A percentile compares a stretch with the other conserved stretches of the same genome.
These are phyloP conservation scores for Gobius niger DNA, from an alignment of 2,113 vertebrate species.

Conservation along the genomic window DNA sequence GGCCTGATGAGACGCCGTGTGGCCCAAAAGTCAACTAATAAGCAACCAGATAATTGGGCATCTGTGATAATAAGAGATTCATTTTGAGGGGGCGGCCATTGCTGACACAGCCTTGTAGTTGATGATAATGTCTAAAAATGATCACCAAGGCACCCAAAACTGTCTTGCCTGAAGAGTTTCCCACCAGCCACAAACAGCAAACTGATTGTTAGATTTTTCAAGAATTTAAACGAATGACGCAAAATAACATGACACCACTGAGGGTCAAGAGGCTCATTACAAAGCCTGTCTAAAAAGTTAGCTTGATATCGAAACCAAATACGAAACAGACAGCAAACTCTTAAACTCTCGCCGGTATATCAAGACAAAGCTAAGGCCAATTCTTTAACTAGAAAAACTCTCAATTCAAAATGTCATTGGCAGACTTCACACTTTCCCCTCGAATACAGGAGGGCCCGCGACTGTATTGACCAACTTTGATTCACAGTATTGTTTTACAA, in stretches of 20 bases:
- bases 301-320: background rate
- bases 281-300: background rate
- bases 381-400: background rate
- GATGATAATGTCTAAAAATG: constrained; percentile 60
- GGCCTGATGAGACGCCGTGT: constrained; percentile 43
- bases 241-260: no score
- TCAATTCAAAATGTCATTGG: background rate
- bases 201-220: no score
- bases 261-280: no score
- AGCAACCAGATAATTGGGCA: constrained; percentile 38
- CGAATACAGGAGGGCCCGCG: background rate
- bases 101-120: constrained; percentile 64
- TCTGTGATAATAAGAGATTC: constrained; percentile 60
- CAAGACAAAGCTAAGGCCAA: background rate
- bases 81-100: constrained; percentile 45
- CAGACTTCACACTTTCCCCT: background rate
- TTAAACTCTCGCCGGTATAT: background rate
- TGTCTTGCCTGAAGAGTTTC: background rate
- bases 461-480: constrained; percentile 74
- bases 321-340: background rate
- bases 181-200: no score
- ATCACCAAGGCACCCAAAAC: background rate
- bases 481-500: constrained; percentile 63
- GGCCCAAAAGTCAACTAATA: constrained; percentile 62
- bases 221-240: no score